Percentiles rank a stretch among this genome's conserved stretches.
These are phyloP conservation scores for Drosophila takahashii DNA, from an alignment of 1,140 invertebrate genomes.

Conservation along the genomic window DNA sequence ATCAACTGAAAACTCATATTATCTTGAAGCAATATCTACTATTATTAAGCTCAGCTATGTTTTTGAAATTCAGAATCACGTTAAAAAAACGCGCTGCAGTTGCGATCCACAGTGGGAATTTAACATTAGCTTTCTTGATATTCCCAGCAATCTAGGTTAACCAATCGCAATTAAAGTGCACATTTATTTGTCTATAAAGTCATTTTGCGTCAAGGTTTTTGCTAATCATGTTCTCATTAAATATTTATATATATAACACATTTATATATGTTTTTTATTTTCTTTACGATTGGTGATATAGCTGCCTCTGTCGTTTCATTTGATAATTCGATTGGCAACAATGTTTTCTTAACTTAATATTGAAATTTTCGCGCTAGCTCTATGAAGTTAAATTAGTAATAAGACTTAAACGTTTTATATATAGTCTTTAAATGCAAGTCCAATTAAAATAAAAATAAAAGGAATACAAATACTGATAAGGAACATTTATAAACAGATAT, in stretches of 20 bases:
- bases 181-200: slow-evolving; percentile 25
- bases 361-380: slow-evolving; percentile 18
- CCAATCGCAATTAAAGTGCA: background rate
- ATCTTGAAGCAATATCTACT: too few relatives aligned
- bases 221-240: slow-evolving; percentile 71
- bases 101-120: slow-evolving; percentile 1
- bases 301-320: slow-evolving; percentile 23
- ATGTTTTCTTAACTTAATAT: slow-evolving; percentile 41
- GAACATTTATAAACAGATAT: too few relatives aligned
- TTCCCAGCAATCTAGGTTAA: slow-evolving; percentile 1
- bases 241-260: slow-evolving; percentile 59
- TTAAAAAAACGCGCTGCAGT: too few relatives aligned
- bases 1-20: background rate
- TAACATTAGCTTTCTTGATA: slow-evolving; percentile 18
- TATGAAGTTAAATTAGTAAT: background rate
- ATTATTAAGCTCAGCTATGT: too few relatives aligned
- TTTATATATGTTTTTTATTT: slow-evolving; percentile 20
- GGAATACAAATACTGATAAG: too few relatives aligned
- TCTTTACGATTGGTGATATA: slow-evolving; percentile 49
- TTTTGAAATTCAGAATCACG: too few relatives aligned
- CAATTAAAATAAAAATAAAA: background rate
- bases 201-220: slow-evolving; percentile 60
- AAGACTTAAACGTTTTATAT: background rate
- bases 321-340: slow-evolving; percentile 40
- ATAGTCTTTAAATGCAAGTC: background rate